Evolutionary conservation across 2,113 vertebrate species (phyloP).

Genomic region (Poecile atricapillus): DNA sequence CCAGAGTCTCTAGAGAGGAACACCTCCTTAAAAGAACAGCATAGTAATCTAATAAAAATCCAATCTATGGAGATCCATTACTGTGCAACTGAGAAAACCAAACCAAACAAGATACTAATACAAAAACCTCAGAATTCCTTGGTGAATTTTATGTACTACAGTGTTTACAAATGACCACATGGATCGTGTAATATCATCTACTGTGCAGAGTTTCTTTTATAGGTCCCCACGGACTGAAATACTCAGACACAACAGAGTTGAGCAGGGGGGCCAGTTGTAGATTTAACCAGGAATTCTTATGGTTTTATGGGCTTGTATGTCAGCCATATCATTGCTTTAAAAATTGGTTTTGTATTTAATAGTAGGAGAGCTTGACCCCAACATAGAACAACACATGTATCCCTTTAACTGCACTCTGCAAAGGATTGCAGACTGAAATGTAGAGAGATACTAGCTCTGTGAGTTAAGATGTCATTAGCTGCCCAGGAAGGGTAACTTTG

Average conservation of each 20-base stretch:
- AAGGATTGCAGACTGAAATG: background rate
- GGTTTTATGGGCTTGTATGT: constrained; percentile 24
- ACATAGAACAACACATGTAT: background rate
- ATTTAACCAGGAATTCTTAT: constrained; percentile 21
- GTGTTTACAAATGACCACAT: constrained; percentile 56
- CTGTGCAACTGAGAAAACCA: constrained; percentile 16
- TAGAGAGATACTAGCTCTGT: background rate
- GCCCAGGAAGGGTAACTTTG: background rate
- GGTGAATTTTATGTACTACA: background rate
- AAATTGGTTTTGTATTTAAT: constrained; percentile 55
- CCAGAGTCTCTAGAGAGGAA: background rate
- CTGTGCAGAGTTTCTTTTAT: constrained; percentile 37
- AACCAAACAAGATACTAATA: constrained; percentile 25
- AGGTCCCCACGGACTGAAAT: background rate
- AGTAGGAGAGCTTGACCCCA: constrained; percentile 7
- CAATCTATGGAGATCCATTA: constrained; percentile 48
- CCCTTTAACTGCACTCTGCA: background rate
- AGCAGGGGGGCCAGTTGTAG: background rate
- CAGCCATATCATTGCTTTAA: constrained; percentile 38
- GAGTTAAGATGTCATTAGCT: constrained; percentile 2
- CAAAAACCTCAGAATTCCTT: constrained; percentile 37
- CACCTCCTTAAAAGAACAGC: constrained; percentile 4
- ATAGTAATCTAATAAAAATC: constrained; percentile 50
- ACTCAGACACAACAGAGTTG: constrained; percentile 25
- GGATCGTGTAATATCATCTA: constrained; percentile 22